Evolutionary conservation across 2,113 vertebrate genomes (phyloP).

Genomic region (Eurypyga helias): DNA sequence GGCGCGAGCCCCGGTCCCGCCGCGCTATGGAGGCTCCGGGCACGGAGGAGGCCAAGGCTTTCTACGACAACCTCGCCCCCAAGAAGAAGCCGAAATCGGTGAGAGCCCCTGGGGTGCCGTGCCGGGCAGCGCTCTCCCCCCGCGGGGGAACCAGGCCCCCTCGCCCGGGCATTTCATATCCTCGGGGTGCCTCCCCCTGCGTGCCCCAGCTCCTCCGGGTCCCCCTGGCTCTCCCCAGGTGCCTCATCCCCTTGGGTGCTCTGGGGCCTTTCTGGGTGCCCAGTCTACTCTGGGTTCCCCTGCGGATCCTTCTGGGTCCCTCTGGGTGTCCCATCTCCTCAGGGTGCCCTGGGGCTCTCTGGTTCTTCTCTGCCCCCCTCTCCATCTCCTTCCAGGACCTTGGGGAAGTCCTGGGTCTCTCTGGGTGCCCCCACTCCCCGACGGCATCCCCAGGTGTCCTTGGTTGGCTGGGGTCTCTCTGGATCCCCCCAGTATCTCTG

Average conservation of each 20-base stretch:
- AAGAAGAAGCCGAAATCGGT: conserved; percentile 84
- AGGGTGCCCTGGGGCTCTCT: neutral
- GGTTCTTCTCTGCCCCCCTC: neutral
- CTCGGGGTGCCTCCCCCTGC: neutral
- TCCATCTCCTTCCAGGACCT: neutral
- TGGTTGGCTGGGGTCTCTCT: neutral
- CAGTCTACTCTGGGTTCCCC: no score
- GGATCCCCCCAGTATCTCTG: neutral
- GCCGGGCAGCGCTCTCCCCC: neutral
- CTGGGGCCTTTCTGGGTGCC: neutral
- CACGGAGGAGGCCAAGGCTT: conserved; percentile 73
- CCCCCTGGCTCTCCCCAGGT: neutral
- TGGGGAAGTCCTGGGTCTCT: neutral
- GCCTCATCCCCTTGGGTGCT: neutral
- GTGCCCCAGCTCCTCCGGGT: neutral
- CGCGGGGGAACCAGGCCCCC: neutral
- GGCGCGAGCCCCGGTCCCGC: neutral
- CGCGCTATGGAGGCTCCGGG: conserved; percentile 17
- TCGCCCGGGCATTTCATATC: neutral
- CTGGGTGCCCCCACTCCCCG: neutral
- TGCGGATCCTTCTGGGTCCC: neutral
- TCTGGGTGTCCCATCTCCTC: neutral
- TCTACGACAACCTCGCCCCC: conserved; percentile 75
- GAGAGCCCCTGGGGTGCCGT: conserved; percentile 7
- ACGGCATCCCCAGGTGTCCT: neutral